phyloP scores from a whole-genome alignment of 2,113 vertebrate species.

The Strix uralensis region DNA sequence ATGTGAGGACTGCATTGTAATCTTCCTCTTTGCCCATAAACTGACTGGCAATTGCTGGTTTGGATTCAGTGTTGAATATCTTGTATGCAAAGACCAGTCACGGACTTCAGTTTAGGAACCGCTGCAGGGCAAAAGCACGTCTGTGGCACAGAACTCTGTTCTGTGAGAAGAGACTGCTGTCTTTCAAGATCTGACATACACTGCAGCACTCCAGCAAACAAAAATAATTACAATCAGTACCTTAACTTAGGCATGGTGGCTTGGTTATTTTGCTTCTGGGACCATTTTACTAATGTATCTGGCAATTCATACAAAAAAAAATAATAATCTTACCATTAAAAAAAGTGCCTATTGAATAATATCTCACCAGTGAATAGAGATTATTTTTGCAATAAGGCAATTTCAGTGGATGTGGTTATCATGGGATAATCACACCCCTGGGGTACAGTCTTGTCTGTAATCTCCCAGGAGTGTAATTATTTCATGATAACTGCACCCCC shows the following conservation, averaged over 20 bases:
- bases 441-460: constrained; percentile 81
- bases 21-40: neutral
- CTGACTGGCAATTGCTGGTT: neutral
- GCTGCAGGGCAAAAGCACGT: neutral
- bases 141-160: neutral
- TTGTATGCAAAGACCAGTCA: neutral
- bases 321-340: constrained; percentile 69
- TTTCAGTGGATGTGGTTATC: constrained; percentile 81
- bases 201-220: constrained; percentile 38
- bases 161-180: neutral
- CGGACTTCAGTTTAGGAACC: neutral
- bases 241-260: neutral
- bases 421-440: constrained; percentile 84
- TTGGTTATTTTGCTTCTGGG: constrained; percentile 54
- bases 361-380: constrained; percentile 79
- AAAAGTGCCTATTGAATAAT: constrained; percentile 78
- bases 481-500: constrained; percentile 80
- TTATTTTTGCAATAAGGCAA: constrained; percentile 85
- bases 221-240: constrained; percentile 49
- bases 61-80: neutral
- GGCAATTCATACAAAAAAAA: constrained; percentile 71
- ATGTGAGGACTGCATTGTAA: neutral
- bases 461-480: constrained; percentile 85
- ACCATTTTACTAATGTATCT: constrained; percentile 73
- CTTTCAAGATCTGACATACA: constrained; percentile 5